Conservation (phyloP, 1,140 invertebrate genomes). For the Conus ventricosus region DNA sequence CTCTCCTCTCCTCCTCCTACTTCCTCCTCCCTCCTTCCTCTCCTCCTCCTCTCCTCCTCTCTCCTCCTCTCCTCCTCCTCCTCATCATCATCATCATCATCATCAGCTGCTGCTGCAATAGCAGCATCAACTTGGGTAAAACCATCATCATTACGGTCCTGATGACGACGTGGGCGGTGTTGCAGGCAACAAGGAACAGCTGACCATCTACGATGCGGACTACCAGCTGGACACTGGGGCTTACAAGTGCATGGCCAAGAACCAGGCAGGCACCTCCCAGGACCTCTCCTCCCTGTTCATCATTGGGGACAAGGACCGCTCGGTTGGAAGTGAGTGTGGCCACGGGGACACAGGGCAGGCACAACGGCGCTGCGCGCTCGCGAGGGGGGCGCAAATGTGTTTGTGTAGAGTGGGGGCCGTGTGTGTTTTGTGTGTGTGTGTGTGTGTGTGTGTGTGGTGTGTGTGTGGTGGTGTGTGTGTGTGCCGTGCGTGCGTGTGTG, state of each 20-base stretch:
- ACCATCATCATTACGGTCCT: slow-evolving; percentile 2
- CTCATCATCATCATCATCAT: too few relatives aligned
- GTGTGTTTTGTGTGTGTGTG: neutral
- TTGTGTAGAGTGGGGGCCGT: neutral
- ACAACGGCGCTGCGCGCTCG: too few relatives aligned
- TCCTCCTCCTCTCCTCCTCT: too few relatives aligned
- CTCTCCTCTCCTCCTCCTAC: neutral
- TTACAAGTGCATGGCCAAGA: slow-evolving; percentile 86
- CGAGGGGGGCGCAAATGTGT: neutral
- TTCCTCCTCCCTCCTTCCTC: too few relatives aligned
- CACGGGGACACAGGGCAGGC: neutral
- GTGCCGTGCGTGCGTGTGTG: neutral
- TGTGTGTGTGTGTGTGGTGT: neutral
- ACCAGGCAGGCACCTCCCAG: slow-evolving; percentile 82
- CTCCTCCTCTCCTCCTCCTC: neutral
- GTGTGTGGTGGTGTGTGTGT: neutral
- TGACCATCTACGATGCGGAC: slow-evolving; percentile 81
- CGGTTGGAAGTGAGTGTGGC: slow-evolving; percentile 18
- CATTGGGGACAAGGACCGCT: slow-evolving; percentile 24
- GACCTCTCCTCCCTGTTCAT: slow-evolving; percentile 79
- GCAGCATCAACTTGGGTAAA: too few relatives aligned
- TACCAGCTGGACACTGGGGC: slow-evolving; percentile 85
- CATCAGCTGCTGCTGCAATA: too few relatives aligned
- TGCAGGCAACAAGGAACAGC: slow-evolving; percentile 76
- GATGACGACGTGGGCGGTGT: neutral